Base-by-base conservation (phyloP, 2,113 vertebrate genomes). In the Dascyllus trimaculatus region DNA sequence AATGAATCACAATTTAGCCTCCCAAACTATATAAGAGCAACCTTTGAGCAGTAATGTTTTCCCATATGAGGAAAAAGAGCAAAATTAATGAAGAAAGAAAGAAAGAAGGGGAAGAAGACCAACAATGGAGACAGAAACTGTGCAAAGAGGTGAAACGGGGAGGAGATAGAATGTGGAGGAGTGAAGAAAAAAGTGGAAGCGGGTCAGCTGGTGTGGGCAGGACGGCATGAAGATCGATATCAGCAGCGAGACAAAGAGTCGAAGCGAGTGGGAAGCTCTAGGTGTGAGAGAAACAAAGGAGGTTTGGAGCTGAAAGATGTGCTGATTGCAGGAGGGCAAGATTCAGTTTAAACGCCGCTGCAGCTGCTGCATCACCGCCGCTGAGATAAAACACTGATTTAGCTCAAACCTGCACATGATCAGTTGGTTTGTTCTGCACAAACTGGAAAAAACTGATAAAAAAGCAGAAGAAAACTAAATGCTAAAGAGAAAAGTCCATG, bases 211-310 rank as follows among this genome's bases (percentile, higher is more conserved):
- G 68, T 88, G 80, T 85, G 60, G 88, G 88, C 65, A 24, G 81
- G 53, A 75, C 17, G 68, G 66, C 58, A 22, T 11, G 11, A 46
- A 75, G 76, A 91, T 88, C 77, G 81, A 90, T 87, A 53, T 40
- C 68, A 52, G 52, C 2, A 87, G 84, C 54, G 84, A 89, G 86
- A 88, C 85, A 81, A 63, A 81, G 78, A 78, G 82, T 75, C 32
- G 15, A 85, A 70, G 45, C 78, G 88, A 85, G 88, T 88, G 85
- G 91, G 91, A 91, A 67, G 86, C 59, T 32, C 69, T n/a, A 29
- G 35, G n/a, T 21, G 52, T 32, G 67, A 73, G 60, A 75, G 71
- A 67, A 51, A 67, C 51, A 63, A 45, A 22, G 35, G 56, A 54
- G 11, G 29, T 57, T 67, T 25, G 18, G 52, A 71, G 72, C 24